These are phyloP conservation scores for Fissipunctia ypsillon DNA, from an alignment of 2,888 invertebrate species.

Conservation along the genomic window DNA sequence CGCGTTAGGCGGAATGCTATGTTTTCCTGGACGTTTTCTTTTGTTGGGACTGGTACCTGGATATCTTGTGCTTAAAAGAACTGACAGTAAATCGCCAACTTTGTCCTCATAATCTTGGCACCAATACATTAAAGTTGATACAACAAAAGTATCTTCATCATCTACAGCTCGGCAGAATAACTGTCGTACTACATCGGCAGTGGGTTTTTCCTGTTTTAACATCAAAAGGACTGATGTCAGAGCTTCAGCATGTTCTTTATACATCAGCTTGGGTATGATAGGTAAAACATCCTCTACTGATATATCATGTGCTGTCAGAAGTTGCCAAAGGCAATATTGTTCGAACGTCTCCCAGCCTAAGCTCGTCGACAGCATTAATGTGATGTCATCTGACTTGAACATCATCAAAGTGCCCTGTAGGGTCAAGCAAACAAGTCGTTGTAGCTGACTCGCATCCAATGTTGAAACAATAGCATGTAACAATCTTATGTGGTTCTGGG, in stretches of 20 bases:
- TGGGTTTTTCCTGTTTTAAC: slow-evolving; percentile 97
- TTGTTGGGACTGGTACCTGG: slow-evolving; percentile 97
- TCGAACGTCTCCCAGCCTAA: slow-evolving; percentile 99
- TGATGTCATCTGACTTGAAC: slow-evolving; percentile 94
- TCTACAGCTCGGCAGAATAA: slow-evolving; percentile 94
- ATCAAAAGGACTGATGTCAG: slow-evolving; percentile 96
- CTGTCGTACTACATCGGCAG: slow-evolving; percentile 95
- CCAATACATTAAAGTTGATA: slow-evolving; percentile 98
- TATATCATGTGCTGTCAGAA: slow-evolving; percentile 98
- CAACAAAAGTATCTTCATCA: slow-evolving; percentile 96
- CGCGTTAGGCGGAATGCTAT: slow-evolving; percentile 92
- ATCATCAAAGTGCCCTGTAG: slow-evolving; percentile 96
- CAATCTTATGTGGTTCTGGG: slow-evolving; percentile 96
- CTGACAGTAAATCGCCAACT: slow-evolving; percentile 95
- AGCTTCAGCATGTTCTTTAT: slow-evolving; percentile 97
- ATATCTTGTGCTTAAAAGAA: slow-evolving; percentile 94
- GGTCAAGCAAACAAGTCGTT: slow-evolving; percentile 97
- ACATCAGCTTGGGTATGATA: slow-evolving; percentile 93
- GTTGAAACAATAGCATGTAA: slow-evolving; percentile 97
- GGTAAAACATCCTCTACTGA: slow-evolving; percentile 97
- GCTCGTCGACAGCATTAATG: slow-evolving; percentile 94
- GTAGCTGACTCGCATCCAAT: slow-evolving; percentile 97
- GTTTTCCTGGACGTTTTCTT: slow-evolving; percentile 95
- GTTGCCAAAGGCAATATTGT: slow-evolving; percentile 99
- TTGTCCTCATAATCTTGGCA: slow-evolving; percentile 97